Evolutionary conservation across 2,113 vertebrate genomes (phyloP), one percentile per base, ranked within the genome.

Genomic region (Danionella cerebrum): DNA sequence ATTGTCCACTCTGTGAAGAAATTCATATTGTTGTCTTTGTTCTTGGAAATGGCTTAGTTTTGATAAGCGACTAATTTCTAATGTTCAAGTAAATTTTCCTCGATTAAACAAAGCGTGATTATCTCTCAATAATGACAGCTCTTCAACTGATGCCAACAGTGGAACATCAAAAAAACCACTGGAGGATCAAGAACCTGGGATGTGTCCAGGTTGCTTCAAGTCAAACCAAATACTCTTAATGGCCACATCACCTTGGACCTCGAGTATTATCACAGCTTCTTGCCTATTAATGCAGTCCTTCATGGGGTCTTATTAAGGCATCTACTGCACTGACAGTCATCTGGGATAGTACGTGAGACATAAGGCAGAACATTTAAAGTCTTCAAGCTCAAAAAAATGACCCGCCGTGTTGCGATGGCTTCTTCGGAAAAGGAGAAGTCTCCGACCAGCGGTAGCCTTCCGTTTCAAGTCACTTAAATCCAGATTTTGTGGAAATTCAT

Each of bases 281-380:
- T 27, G 54, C 36, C 53, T 63, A 10, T 6, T 24, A 51, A 67
- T 59, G 35, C 65, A 44, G 16, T 58, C 48, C 44, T 25, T 31
- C 52, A 14, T 14, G 24, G 33, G 55, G 44, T 21, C 60, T 39
- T 8, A 14, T 54, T 65, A 74, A 74, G 72, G 72, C 71, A 63
- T 68, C 29, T 18, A 5, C 50, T 63, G 12, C 35, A 12, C 21
- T 14, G 11, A 39, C 22, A 16, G 12, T 18, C 33, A 27, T 35
- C 13, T 52, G 57, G 24, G 14, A 35, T 41, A 13, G 19, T 21
- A 31, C 2, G 38, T 18, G 10, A 35, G 14, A 57, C 9, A 44
- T 64, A 69, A 64, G 33, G 35, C 12, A 64, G 13, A 64, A 48
- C 53, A 22, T 47, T n/a, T 8, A 41, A 41, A 3, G 16, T 36